Evolutionary conservation across 2,797 vertebrate genomes (phyloP).

Genomic region (Diplodus sargus): DNA sequence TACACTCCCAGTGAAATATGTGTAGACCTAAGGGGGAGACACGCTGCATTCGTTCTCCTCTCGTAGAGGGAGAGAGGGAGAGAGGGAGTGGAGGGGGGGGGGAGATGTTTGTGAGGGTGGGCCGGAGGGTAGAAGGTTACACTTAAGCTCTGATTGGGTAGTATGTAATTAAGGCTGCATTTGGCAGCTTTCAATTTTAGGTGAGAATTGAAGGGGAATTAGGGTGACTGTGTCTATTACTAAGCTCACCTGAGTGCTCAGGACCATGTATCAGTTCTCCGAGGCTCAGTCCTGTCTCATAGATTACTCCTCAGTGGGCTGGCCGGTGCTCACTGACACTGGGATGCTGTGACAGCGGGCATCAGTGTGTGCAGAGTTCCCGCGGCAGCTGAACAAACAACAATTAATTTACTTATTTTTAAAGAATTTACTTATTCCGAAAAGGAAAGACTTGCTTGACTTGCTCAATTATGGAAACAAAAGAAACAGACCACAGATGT

Average conservation of each 20-base stretch:
- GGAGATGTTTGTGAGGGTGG: slow-evolving; percentile 43
- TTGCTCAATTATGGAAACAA: slow-evolving; percentile 14
- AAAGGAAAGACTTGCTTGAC: slow-evolving; percentile 9
- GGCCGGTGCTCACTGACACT: slow-evolving; percentile 36
- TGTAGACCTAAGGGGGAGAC: slow-evolving; percentile 65
- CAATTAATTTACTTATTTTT: slow-evolving; percentile 23
- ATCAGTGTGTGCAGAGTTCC: slow-evolving; percentile 11
- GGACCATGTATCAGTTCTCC: slow-evolving; percentile 61
- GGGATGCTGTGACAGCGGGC: slow-evolving; percentile 41
- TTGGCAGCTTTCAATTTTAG: slow-evolving; percentile 83
- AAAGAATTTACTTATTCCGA: not conserved
- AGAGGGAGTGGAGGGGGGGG: slow-evolving; percentile 14
- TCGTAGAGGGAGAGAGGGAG: slow-evolving; percentile 18
- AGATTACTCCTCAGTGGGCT: slow-evolving; percentile 48
- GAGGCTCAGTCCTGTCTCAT: slow-evolving; percentile 48
- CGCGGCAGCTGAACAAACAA: slow-evolving; percentile 13
- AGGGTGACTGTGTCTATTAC: slow-evolving; percentile 84
- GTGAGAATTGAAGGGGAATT: slow-evolving; percentile 83
- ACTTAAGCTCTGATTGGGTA: slow-evolving; percentile 82
- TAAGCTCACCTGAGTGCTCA: slow-evolving; percentile 75
- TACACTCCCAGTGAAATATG: slow-evolving; percentile 72
- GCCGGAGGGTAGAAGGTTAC: slow-evolving; percentile 71
- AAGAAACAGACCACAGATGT: slow-evolving; percentile 12
- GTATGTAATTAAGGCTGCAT: slow-evolving; percentile 83
- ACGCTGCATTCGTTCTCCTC: slow-evolving; percentile 61